phyloP scores from a whole-genome alignment of 2,888 invertebrate species.

The Stenolophus ochropezus region DNA sequence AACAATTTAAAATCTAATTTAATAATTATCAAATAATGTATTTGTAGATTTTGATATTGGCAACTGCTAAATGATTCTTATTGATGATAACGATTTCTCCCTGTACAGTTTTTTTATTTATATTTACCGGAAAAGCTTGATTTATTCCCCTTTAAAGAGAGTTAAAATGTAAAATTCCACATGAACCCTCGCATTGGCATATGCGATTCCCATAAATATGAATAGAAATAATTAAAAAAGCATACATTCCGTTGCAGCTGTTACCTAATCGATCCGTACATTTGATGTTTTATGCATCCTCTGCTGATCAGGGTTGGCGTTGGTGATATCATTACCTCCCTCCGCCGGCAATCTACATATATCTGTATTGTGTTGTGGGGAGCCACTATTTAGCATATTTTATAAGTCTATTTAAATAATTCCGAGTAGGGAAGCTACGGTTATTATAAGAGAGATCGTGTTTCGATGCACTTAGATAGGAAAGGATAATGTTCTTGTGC shows the following conservation, averaged over 20 bases:
- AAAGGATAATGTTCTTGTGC: background rate
- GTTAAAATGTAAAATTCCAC: background rate
- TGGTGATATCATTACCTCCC: constrained; percentile 56
- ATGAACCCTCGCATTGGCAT: background rate
- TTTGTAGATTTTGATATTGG: too few species aligned
- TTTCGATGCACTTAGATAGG: constrained; percentile 37
- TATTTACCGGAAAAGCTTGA: background rate
- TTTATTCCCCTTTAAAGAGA: background rate
- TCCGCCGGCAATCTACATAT: constrained; percentile 62
- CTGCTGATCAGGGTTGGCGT: constrained; percentile 54
- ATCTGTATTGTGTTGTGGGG: constrained; percentile 61
- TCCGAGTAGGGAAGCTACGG: constrained; percentile 61
- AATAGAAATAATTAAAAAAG: constrained; percentile 54
- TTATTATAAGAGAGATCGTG: constrained; percentile 25
- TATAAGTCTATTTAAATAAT: constrained; percentile 64
- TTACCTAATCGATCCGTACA: constrained; percentile 34
- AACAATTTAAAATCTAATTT: too few species aligned
- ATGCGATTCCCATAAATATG: constrained; percentile 44
- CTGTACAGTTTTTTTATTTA: background rate
- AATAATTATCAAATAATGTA: too few species aligned
- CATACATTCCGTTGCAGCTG: constrained; percentile 51
- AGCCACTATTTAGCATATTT: constrained; percentile 63
- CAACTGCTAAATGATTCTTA: too few species aligned
- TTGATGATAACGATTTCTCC: too few species aligned
- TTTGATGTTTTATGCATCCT: constrained; percentile 57